These are phyloP conservation scores for Subacronicta megacephala DNA, from an alignment of 2,888 invertebrate genomes.

Conservation along the genomic window DNA sequence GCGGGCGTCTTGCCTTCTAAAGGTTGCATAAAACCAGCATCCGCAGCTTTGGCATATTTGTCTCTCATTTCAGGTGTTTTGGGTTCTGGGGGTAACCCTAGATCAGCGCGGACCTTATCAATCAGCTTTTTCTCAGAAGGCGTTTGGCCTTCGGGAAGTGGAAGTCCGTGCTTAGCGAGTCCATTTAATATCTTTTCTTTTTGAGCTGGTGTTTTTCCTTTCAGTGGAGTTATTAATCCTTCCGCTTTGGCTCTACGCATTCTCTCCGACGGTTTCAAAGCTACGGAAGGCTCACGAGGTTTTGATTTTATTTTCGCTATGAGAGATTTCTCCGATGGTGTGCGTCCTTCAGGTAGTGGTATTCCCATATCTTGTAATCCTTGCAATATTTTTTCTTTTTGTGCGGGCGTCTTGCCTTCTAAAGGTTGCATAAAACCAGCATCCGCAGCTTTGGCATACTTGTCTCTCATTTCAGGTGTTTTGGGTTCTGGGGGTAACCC, in stretches of 20 bases:
- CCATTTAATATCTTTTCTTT: constrained; percentile 56
- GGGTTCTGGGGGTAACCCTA: constrained; percentile 61
- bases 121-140: constrained; percentile 58
- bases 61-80: constrained; percentile 48
- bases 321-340: constrained; percentile 19
- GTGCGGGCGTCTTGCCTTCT: constrained; percentile 11
- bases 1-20: constrained; percentile 14
- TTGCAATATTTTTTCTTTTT: constrained; percentile 19
- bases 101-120: constrained; percentile 52
- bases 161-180: constrained; percentile 52
- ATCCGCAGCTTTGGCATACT: constrained; percentile 12
- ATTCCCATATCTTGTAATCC: constrained; percentile 6
- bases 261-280: constrained; percentile 7
- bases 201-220: constrained; percentile 52
- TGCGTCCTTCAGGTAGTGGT: constrained; percentile 20
- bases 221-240: constrained; percentile 48
- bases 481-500: constrained; percentile 25
- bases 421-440: constrained; percentile 15
- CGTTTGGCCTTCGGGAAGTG: constrained; percentile 58
- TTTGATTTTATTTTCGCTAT: constrained; percentile 24
- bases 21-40: constrained; percentile 39
- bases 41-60: constrained; percentile 53
- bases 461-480: constrained; percentile 12
- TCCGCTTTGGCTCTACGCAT: constrained; percentile 10
- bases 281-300: background rate